Base-by-base conservation (phyloP, 2,888 invertebrate species). In the Heliconius sara region DNA sequence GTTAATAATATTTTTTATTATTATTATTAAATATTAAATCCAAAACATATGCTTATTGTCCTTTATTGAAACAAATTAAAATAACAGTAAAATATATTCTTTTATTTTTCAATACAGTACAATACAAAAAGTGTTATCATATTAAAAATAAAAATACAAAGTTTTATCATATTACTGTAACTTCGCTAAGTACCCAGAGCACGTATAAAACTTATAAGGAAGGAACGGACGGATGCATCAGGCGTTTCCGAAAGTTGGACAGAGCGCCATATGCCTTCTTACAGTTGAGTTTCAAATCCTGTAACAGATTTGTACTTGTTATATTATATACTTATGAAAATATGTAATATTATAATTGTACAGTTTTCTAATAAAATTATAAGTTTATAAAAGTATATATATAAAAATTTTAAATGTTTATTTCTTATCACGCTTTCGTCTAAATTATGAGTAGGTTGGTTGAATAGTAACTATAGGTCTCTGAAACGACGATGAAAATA, bases 121-220 rank as follows among this genome's bases (percentile, higher is more conserved):
- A 47, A 13, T 60, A 34, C n/a, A 60, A 60, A 9, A 60, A 60
- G 16, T 27, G 22, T 75, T 43, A 0, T 43, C 39, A 65, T 65
- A 75, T 25, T 39, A 60, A 19, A 34, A 43, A 65, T n/a, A n/a
- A n/a, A n/a, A n/a, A n/a, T n/a, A n/a, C n/a, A n/a, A n/a, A n/a
- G n/a, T n/a, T n/a, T n/a, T n/a, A n/a, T n/a, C 65, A 27, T 75
- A 75, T 75, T 47, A 30, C 65, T 75, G 66, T 47, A 30, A 72
- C 6, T 72, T 72, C 30, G 30, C 63, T 71, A 63, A 65, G 47
- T 30, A 78, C 47, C 47, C 65, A 52, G 10, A 72, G 70, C 77
- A 78, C 77, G 77, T 72, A 78, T 52, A 52, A 34, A 72, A 78
- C 63, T 72, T 78, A 66, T 78, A 78, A 78, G 65, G 52, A 78